Percentiles rank a stretch among this genome's conserved stretches.
Evolutionary conservation across 2,797 vertebrate species (phyloP).

Genomic region (Ibycter americanus): DNA sequence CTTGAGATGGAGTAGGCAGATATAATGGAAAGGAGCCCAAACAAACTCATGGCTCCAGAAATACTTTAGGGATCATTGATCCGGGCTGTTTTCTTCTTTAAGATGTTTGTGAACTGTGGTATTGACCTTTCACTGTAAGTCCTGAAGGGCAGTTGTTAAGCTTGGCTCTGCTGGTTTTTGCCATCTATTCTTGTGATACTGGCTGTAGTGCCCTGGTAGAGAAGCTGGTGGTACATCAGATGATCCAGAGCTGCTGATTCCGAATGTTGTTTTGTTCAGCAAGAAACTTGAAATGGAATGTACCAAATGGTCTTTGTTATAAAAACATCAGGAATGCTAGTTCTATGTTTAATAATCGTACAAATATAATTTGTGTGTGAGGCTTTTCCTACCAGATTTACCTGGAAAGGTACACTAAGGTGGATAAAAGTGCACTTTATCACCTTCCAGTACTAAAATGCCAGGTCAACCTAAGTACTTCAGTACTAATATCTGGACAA

Average conservation of each 20-base stretch:
- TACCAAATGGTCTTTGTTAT: not conserved
- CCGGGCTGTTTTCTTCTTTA: not conserved
- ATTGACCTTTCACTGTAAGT: not conserved
- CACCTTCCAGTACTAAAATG: not conserved
- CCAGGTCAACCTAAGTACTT: not conserved
- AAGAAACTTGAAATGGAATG: not conserved
- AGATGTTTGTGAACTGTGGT: not conserved
- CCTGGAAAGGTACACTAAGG: too few species aligned
- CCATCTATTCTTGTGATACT: not conserved
- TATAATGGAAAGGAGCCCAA: not conserved
- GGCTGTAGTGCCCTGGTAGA: not conserved
- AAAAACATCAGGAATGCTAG: not conserved
- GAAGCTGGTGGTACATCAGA: too few species aligned
- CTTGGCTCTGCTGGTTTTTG: not conserved
- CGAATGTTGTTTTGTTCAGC: not conserved
- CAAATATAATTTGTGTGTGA: not conserved
- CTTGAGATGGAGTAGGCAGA: not conserved
- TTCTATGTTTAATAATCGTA: not conserved
- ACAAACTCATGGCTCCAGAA: not conserved
- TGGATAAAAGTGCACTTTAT: not conserved
- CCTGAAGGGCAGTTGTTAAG: not conserved
- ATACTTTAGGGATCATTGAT: not conserved
- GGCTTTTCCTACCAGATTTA: not conserved
- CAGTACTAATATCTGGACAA: not conserved
- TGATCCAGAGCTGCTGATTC: not conserved